Evolutionary conservation across 2,888 invertebrate genomes (phyloP).

Genomic region (Harpalus rubripes): DNA sequence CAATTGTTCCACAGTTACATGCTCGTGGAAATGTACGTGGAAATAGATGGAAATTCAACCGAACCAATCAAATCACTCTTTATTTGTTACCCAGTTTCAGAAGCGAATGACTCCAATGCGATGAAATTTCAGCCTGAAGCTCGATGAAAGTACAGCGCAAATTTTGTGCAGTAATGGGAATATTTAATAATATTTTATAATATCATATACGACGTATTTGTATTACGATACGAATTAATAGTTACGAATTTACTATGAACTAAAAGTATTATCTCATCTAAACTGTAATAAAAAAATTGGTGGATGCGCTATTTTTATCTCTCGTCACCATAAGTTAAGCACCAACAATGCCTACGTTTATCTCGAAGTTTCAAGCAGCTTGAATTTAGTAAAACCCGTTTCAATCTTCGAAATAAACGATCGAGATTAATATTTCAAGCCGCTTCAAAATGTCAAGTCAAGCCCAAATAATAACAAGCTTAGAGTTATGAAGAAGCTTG

Average conservation of each 20-base stretch:
- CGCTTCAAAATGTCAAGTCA: too few species aligned
- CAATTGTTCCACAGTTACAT: conserved; percentile 34
- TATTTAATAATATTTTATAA: background rate
- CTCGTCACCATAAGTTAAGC: too few species aligned
- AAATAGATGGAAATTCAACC: conserved; percentile 32
- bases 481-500: too few species aligned
- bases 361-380: too few species aligned
- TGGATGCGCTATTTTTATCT: too few species aligned
- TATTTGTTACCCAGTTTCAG: conserved; percentile 5
- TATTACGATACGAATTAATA: background rate
- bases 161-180: background rate
- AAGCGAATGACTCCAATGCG: background rate
- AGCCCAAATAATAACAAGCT: too few species aligned
- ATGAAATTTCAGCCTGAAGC: conserved; percentile 1
- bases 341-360: too few species aligned
- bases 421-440: too few species aligned
- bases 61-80: conserved; percentile 22
- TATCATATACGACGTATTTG: background rate
- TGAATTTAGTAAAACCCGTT: too few species aligned
- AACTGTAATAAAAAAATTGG: too few species aligned
- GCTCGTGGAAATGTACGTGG: conserved; percentile 25
- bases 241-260: background rate
- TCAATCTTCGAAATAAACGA: too few species aligned
- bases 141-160: background rate
- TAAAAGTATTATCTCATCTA: background rate